phyloP scores from a whole-genome alignment of 1,140 invertebrate species.

The Drepana arcuata region DNA sequence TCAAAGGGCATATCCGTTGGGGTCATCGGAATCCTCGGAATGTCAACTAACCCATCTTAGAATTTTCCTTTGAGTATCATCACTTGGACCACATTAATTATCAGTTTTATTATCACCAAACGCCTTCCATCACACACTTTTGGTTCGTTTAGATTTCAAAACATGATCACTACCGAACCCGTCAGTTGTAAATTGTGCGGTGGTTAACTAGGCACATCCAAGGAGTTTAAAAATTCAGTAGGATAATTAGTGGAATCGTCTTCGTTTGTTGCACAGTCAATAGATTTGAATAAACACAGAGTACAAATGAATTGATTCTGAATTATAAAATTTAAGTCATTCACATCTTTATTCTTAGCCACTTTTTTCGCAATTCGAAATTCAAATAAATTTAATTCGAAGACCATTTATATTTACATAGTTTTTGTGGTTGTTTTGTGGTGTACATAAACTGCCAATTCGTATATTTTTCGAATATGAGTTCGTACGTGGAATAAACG shows the following conservation, averaged over 20 bases:
- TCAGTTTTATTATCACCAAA: constrained; percentile 17
- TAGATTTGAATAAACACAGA: constrained; percentile 26
- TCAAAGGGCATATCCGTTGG: constrained; percentile 7
- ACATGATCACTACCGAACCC: constrained; percentile 21
- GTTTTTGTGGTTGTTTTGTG: too few relatives aligned
- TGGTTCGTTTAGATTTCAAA: constrained; percentile 21
- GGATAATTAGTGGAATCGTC: constrained; percentile 24
- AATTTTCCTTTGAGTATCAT: constrained; percentile 21
- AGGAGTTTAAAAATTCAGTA: too few relatives aligned
- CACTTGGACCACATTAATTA: constrained; percentile 20
- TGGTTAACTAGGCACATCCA: constrained; percentile 20
- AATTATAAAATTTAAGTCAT: constrained; percentile 23
- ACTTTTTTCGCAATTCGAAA: too few relatives aligned
- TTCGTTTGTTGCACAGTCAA: constrained; percentile 20
- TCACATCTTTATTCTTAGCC: constrained; percentile 27
- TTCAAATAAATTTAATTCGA: too few relatives aligned
- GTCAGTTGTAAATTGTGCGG: constrained; percentile 23
- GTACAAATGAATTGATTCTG: constrained; percentile 19
- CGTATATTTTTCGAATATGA: too few relatives aligned
- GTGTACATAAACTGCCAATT: too few relatives aligned
- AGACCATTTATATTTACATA: too few relatives aligned
- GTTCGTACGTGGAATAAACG: too few relatives aligned
- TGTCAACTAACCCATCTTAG: constrained; percentile 10
- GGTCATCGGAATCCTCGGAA: constrained; percentile 8
- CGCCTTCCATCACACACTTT: constrained; percentile 18